Evolutionary conservation across 2,113 vertebrate species (phyloP).

Genomic region (Edolisoma coerulescens): DNA sequence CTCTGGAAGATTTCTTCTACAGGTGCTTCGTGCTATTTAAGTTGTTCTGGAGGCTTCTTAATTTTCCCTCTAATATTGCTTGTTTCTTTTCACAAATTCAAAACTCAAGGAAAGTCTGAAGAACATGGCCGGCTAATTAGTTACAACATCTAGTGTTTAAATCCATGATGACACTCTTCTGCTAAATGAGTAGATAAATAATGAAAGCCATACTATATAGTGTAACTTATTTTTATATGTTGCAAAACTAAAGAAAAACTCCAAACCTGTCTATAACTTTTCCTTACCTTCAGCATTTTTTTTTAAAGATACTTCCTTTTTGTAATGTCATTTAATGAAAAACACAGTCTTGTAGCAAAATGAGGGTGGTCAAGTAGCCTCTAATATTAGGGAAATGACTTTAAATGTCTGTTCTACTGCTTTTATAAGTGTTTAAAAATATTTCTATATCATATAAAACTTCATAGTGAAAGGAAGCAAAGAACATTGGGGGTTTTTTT

Average conservation of each 20-base stretch:
- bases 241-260: background rate
- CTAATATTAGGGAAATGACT: background rate
- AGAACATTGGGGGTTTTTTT: background rate
- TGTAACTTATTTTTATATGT: constrained; percentile 19
- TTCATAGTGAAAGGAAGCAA: background rate
- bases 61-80: background rate
- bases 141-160: background rate
- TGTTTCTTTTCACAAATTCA: background rate
- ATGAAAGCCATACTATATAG: constrained; percentile 10
- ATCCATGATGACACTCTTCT: background rate
- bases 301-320: background rate
- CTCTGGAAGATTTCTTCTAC: background rate
- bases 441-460: background rate
- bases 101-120: background rate
- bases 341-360: constrained; percentile 23
- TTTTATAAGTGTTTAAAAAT: background rate
- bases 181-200: background rate
- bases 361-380: background rate
- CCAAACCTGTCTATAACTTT: background rate
- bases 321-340: background rate
- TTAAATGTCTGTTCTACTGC: background rate
- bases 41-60: background rate
- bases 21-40: background rate
- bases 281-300: background rate
- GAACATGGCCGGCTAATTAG: background rate